These are phyloP conservation scores for Trachops cirrhosus DNA, from an alignment of 2,797 vertebrate species.

Conservation along the genomic window DNA sequence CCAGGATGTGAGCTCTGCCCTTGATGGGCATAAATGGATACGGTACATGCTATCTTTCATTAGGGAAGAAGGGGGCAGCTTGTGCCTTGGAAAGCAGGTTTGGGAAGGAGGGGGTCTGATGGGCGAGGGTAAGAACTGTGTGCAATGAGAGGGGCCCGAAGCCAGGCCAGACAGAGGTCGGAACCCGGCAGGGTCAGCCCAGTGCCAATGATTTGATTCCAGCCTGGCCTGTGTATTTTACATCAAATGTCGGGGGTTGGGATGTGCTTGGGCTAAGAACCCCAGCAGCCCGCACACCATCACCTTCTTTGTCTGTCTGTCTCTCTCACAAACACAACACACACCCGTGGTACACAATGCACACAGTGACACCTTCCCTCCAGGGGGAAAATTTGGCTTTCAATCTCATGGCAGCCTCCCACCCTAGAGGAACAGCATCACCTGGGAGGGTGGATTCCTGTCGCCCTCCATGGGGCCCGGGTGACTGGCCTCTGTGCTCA, in stretches of 20 bases:
- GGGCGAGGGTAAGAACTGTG: background rate
- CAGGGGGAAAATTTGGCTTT: background rate
- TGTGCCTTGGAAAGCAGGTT: background rate
- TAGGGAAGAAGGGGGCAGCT: background rate
- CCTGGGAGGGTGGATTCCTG: background rate
- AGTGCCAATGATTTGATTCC: background rate
- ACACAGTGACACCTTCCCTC: background rate
- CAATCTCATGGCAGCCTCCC: background rate
- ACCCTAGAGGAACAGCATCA: background rate
- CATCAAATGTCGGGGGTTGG: background rate
- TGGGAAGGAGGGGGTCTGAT: background rate
- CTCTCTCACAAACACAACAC: background rate
- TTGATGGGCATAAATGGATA: background rate
- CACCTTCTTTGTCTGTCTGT: background rate
- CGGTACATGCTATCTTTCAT: background rate
- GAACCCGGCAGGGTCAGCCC: background rate
- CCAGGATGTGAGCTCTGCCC: background rate
- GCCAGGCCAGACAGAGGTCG: background rate
- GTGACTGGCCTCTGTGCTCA: background rate
- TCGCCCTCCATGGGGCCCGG: background rate
- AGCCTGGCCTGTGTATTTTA: background rate
- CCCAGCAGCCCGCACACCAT: background rate
- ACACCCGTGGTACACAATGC: background rate
- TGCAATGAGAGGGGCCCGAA: background rate
- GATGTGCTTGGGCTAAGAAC: background rate